Evolutionary conservation across 1,140 invertebrate species (phyloP).

Genomic region (Varroa destructor): DNA sequence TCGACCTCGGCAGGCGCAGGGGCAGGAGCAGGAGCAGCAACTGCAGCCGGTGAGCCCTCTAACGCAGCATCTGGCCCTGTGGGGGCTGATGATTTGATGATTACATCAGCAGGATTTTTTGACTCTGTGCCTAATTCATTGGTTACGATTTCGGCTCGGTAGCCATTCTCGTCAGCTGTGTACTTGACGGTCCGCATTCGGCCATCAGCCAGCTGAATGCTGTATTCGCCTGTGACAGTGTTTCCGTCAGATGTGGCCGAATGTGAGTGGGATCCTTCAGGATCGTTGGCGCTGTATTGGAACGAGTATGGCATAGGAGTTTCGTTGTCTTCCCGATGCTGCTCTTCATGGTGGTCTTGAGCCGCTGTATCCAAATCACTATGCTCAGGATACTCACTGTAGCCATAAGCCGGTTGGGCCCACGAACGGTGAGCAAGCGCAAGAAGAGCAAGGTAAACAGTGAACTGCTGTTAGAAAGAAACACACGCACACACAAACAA

Average conservation of each 20-base stretch:
- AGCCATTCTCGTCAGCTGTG: constrained; percentile 32
- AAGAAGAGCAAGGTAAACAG: no score
- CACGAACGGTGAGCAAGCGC: no score
- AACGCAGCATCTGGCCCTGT: background rate
- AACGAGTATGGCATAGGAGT: constrained; percentile 16
- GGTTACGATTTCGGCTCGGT: constrained; percentile 31
- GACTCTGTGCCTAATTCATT: constrained; percentile 19
- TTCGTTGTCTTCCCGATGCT: background rate
- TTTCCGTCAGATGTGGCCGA: constrained; percentile 29
- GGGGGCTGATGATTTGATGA: constrained; percentile 6
- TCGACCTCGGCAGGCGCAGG: background rate
- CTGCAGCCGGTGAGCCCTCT: background rate
- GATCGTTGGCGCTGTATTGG: constrained; percentile 1
- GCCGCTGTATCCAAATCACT: constrained; percentile 22
- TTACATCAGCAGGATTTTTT: constrained; percentile 18
- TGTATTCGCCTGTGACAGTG: constrained; percentile 31
- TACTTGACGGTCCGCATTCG: constrained; percentile 33
- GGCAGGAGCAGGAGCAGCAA: background rate
- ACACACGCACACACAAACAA: no score
- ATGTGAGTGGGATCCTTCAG: constrained; percentile 16
- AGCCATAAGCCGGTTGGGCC: no score
- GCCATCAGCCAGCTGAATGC: constrained; percentile 33
- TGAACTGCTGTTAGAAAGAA: no score
- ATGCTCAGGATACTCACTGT: no score
- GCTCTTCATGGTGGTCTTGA: background rate